These are phyloP conservation scores for Sarcophaga variegata DNA, from an alignment of 2,888 invertebrate species.

Conservation along the genomic window DNA sequence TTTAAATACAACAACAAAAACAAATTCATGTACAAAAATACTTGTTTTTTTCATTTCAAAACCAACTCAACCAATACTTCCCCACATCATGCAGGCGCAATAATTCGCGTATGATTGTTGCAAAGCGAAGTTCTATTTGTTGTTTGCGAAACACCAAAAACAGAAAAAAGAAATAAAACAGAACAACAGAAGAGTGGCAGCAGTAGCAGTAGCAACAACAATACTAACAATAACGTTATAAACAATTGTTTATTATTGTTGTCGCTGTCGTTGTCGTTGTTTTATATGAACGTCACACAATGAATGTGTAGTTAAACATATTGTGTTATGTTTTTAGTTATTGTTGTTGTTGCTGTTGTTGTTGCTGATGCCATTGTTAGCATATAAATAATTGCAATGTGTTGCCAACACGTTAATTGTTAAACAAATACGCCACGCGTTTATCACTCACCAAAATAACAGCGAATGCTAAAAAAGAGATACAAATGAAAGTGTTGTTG, in stretches of 20 bases:
- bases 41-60: background rate
- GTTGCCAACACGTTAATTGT: slow-evolving; percentile 79
- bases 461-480: slow-evolving; percentile 35
- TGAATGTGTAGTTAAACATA: slow-evolving; percentile 41
- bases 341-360: background rate
- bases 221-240: slow-evolving; percentile 1
- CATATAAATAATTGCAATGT: slow-evolving; percentile 78
- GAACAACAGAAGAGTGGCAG: background rate
- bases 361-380: slow-evolving; percentile 33
- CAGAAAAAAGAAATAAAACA: too few relatives aligned
- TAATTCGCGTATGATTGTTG: background rate
- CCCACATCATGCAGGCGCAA: background rate
- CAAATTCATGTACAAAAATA: background rate
- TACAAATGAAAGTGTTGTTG: slow-evolving; percentile 21
- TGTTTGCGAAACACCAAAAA: background rate
- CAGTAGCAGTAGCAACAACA: background rate
- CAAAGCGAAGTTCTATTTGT: background rate
- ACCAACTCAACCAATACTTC: background rate
- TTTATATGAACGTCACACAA: slow-evolving; percentile 32
- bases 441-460: slow-evolving; percentile 76
- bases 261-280: slow-evolving; percentile 22
- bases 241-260: slow-evolving; percentile 52
- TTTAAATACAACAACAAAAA: background rate
- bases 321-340: slow-evolving; percentile 20
- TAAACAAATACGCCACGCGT: slow-evolving; percentile 78